A percentile compares a stretch with the other conserved stretches of the same genome.
Conservation (phyloP, 2,113 vertebrate species). For the Neotragus moschatus region DNA sequence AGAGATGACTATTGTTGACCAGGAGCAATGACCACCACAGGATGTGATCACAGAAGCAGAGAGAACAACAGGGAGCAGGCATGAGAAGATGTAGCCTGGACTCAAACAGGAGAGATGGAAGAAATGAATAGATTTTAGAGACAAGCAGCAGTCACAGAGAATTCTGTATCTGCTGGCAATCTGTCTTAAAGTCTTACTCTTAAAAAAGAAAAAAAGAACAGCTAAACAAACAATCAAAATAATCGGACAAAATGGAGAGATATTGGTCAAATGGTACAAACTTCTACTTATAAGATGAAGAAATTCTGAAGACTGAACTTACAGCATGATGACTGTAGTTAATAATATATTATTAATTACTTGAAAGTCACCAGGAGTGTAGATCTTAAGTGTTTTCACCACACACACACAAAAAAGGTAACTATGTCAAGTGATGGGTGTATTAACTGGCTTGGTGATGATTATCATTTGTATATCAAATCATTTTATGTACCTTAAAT, state of each 20-base stretch:
- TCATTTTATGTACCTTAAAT: neutral
- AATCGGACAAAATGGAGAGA: neutral
- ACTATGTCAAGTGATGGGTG: neutral
- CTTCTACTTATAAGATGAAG: neutral
- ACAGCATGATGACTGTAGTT: neutral
- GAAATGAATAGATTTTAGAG: neutral
- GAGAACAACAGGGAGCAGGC: neutral
- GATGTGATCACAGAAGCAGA: rapidly evolving
- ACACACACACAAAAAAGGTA: neutral
- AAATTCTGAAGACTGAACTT: neutral
- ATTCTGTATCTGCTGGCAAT: neutral
- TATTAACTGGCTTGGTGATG: neutral
- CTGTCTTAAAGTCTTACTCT: neutral
- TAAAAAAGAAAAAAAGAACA: too few species aligned
- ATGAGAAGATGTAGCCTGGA: neutral
- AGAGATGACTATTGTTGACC: neutral
- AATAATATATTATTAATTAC: neutral
- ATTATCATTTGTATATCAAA: neutral
- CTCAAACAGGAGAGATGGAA: neutral
- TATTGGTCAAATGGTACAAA: neutral
- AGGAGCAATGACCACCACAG: neutral
- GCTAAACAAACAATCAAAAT: neutral
- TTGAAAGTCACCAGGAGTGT: neutral
- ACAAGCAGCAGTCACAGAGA: neutral
- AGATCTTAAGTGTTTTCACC: neutral